Evolutionary conservation across 2,113 vertebrate genomes (phyloP), one percentile per base, ranked within the genome.

Genomic region (Rhea americana): DNA sequence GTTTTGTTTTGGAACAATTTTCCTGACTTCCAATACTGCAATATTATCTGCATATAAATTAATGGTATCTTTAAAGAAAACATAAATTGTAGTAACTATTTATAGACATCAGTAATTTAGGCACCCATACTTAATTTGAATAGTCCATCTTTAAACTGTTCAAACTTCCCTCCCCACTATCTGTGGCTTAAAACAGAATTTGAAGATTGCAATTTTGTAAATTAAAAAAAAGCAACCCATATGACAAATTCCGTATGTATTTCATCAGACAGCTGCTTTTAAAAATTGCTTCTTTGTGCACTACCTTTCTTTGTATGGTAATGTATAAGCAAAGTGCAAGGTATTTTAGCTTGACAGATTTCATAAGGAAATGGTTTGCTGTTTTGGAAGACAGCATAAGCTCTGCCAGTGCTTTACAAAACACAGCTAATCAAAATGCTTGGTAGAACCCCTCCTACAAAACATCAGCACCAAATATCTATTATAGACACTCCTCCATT

Each of bases 341-440:
- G 75, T 89, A 89, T 85, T 95, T 91, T n/a, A 28, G 85, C 85
- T 87, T 94, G 94, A 94, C 80, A 93, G 63, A 72, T 90, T 67
- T 70, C 91, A 89, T 63, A 87, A 83, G 95, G 59, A 82, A 91
- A 91, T 48, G 82, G 85, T 87, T 89, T 88, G 78, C 61, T 90
- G 48, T 53, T 92, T 2, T 1, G 70, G 47, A 93, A 91, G 82
- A 83, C 79, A 83, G 58, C 81, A 32, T 18, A 81, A 91, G 77
- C 62, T 93, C 62, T 71, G 80, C 90, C 91, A 91, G 37, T 47
- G 62, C 92, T 93, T 83, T 91, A 72, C 66, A 94, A 93, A 95
- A 91, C 74, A 84, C 35, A 45, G 67, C 82, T 96, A 74, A 90
- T 74, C 80, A 86, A 85, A 74, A 90, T 45, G 65, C 67, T 90